Evolutionary conservation across 2,797 vertebrate genomes (phyloP).

Genomic region (Chromobotia macracanthus): DNA sequence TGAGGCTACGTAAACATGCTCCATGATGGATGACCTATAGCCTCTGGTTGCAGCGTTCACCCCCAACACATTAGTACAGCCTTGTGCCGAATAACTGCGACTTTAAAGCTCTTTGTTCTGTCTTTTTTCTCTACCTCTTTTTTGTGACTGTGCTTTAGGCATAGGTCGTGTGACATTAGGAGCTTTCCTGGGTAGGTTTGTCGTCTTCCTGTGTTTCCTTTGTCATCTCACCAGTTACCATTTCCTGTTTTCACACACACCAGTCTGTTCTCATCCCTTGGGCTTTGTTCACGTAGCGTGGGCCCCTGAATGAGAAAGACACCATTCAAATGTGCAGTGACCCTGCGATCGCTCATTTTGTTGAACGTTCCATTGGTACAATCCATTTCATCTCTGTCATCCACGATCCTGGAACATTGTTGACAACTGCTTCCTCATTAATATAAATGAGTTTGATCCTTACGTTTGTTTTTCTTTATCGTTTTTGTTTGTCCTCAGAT

Average conservation of each 20-base stretch:
- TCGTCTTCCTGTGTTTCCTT: conserved; percentile 42
- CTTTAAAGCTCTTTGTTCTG: conserved; percentile 26
- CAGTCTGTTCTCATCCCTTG: conserved; percentile 34
- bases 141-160: conserved; percentile 74
- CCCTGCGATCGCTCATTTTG: conserved; percentile 22
- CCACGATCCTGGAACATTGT: not conserved
- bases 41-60: not conserved
- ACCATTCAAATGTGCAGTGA: conserved; percentile 5
- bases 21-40: not conserved
- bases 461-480: not conserved
- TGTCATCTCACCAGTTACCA: conserved; percentile 28
- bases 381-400: conserved; percentile 1
- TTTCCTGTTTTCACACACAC: conserved; percentile 19
- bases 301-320: conserved; percentile 18
- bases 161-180: conserved; percentile 91
- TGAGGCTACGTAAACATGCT: not conserved
- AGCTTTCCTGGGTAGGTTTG: conserved; percentile 91
- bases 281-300: conserved; percentile 4
- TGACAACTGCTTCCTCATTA: not conserved
- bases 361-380: conserved; percentile 1
- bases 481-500: conserved; percentile 76
- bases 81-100: not conserved
- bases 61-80: not conserved
- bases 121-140: conserved; percentile 55
- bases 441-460: not conserved